These are phyloP conservation scores for Osedax frankpressi DNA, from an alignment of 2,888 invertebrate species.

Conservation along the genomic window DNA sequence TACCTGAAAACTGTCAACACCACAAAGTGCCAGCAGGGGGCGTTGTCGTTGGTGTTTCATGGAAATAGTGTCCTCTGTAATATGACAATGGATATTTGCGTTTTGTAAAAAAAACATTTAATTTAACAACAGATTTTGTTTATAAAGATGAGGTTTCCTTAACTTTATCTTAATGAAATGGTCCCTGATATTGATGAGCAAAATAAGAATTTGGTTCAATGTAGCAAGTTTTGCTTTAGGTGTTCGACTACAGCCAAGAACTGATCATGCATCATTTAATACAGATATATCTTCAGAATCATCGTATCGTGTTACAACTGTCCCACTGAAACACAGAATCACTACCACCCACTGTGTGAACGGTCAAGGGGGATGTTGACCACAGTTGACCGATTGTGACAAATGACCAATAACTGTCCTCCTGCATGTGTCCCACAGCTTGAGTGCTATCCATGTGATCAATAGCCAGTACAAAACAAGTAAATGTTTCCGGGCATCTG, in stretches of 20 bases:
- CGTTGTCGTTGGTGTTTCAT: too few species aligned
- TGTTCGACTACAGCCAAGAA: neutral
- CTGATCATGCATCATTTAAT: neutral
- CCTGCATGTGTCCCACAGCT: neutral
- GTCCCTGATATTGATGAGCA: neutral
- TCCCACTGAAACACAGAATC: too few species aligned
- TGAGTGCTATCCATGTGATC: conserved; percentile 5
- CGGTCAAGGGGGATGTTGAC: conserved; percentile 9
- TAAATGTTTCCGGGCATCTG: neutral
- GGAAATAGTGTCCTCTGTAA: too few species aligned
- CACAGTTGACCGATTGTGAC: conserved; percentile 9
- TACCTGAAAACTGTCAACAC: too few species aligned
- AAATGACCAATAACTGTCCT: conserved; percentile 6
- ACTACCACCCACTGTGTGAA: conserved; percentile 1
- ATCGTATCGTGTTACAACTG: neutral
- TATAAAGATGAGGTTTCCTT: too few species aligned
- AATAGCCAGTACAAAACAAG: conserved; percentile 3
- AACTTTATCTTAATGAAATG: too few species aligned
- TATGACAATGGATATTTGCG: too few species aligned
- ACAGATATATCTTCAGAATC: neutral
- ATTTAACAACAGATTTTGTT: too few species aligned
- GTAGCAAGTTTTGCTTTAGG: neutral
- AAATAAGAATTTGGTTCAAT: neutral
- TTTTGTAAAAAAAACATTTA: too few species aligned
- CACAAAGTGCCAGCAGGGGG: too few species aligned